Percentiles rank a stretch among this genome's conserved stretches.
Evolutionary conservation across 2,113 vertebrate species (phyloP).

Genomic region (Trichomycterus rosablanca): DNA sequence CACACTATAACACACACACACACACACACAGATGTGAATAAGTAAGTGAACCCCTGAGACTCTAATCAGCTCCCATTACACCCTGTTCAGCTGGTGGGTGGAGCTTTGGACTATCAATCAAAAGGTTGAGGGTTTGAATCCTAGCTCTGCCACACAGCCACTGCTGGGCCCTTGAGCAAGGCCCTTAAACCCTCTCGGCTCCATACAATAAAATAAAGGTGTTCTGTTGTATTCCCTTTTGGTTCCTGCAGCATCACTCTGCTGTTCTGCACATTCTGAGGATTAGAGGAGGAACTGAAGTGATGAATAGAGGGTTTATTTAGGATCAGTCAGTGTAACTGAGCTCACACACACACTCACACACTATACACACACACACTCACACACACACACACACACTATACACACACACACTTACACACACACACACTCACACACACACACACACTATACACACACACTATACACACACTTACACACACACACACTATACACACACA

Average conservation of each 20-base stretch:
- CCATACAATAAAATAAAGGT: too few species aligned
- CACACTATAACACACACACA: too few species aligned
- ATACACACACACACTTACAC: slow-evolving; percentile 19
- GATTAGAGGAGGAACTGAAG: slow-evolving; percentile 20
- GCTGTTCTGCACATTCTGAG: slow-evolving; percentile 15
- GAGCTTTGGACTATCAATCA: too few species aligned
- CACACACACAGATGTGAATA: too few species aligned
- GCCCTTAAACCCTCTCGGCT: background rate
- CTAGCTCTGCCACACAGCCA: too few species aligned
- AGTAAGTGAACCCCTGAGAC: too few species aligned
- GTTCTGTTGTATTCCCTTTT: background rate
- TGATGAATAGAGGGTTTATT: slow-evolving; percentile 7
- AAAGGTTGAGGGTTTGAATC: slow-evolving; percentile 4
- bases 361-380: slow-evolving; percentile 3
- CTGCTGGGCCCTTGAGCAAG: too few species aligned
- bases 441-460: background rate
- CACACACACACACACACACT: slow-evolving; percentile 18
- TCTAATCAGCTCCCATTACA: too few species aligned
- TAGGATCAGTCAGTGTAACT: slow-evolving; percentile 17
- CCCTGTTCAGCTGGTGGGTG: too few species aligned
- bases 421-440: slow-evolving; percentile 2
- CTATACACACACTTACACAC: too few species aligned
- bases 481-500: too few species aligned
- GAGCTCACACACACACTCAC: slow-evolving; percentile 37
- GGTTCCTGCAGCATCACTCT: slow-evolving; percentile 3